Evolutionary conservation across 2,113 vertebrate genomes (phyloP).

Genomic region (Notiomystis cincta): DNA sequence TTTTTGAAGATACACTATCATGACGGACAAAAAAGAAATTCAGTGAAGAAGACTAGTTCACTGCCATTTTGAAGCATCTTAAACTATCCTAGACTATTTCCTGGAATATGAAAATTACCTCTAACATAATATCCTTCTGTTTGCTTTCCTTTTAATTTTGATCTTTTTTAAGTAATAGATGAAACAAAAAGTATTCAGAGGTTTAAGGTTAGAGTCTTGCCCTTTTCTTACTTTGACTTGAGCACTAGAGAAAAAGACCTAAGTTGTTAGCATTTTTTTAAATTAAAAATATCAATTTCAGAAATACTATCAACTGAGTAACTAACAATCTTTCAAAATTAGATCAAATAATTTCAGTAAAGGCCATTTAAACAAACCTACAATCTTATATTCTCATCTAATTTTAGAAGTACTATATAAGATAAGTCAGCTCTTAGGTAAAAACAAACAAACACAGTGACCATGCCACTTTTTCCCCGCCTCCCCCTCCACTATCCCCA

Average conservation of each 20-base stretch:
- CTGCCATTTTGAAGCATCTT: neutral
- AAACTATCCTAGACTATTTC: neutral
- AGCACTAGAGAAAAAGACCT: neutral
- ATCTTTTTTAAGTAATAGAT: neutral
- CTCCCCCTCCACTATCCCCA: too few relatives aligned
- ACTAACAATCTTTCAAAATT: neutral
- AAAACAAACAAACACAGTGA: neutral
- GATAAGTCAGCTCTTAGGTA: neutral
- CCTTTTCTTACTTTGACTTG: neutral
- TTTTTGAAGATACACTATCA: neutral
- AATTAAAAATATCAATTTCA: neutral
- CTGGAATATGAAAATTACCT: neutral
- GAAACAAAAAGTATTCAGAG: neutral
- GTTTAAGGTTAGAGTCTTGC: neutral
- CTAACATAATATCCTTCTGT: neutral
- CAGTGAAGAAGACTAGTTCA: neutral
- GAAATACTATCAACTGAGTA: neutral
- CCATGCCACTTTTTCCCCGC: neutral
- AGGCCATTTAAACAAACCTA: neutral
- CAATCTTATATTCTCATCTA: neutral
- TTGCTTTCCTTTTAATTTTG: neutral
- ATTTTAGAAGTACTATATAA: neutral
- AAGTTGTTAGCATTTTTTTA: neutral
- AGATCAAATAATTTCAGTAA: neutral
- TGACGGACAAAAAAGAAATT: neutral